Base-by-base conservation (phyloP, 2,797 vertebrate genomes). In the Poecilia velifera region DNA sequence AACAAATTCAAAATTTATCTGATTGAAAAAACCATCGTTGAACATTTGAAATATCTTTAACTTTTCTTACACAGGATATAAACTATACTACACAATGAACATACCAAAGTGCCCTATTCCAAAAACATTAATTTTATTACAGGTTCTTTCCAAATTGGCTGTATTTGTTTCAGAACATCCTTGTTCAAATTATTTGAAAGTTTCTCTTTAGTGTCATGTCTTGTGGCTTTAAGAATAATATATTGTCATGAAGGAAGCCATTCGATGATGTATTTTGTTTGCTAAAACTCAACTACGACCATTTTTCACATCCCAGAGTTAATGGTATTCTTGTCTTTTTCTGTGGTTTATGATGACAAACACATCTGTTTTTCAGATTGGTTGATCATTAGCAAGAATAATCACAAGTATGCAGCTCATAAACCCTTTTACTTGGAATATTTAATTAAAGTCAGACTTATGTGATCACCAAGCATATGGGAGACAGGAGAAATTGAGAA, bases 351-450 rank as follows among this genome's bases (percentile, higher is more conserved):
- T 46, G 41, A 62, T 36, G 43, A 78, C 31, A 73, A 62, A 47
- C 31, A 36, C 53, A 46, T 47, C 41, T 3, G 13, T 25, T 78
- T 73, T 62, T n/a, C 31, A 72, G 41, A 78, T 73, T 49, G 39
- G 55, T 47, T 45, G 14, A 49, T 49, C 77, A 73, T 78, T 62
- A 78, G 70, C 46, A 34, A 62, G 70, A 73, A 59, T 72, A 28
- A 78, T 62, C 53, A 49, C 20, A 47, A 47, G 16, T 25, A 34
- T 28, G 53, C 49, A 25, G 25, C 20, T 62, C 36, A 18, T 25
- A 72, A 49, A 64, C 36, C 16, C 55, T 62, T 47, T 57, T 28
- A 16, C 31, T 59, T 20, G 70, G 43, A 34, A 59, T 28, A 57
- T 25, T 43, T 71, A 34, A 71, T 72, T 18, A 72, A 25, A 34